Base-by-base conservation (phyloP, 2,888 invertebrate genomes). In the Drosophila melanosoma region DNA sequence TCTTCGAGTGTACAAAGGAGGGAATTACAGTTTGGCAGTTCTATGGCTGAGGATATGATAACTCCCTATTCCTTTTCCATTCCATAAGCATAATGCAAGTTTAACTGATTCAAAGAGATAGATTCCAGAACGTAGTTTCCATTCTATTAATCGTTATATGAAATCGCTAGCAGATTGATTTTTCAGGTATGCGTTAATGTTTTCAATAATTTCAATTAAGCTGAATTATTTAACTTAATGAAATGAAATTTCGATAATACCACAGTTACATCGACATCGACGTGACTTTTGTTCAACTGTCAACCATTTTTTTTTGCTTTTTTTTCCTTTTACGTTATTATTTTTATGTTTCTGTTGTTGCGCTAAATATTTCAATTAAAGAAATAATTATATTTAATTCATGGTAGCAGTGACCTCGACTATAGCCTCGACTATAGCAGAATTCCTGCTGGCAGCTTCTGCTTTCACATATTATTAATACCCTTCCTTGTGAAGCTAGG, bases 331-430 rank as follows among this genome's bases (percentile, higher is more conserved):
- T 23, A 12, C 20, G 20, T 45, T 17, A 12, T 42, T 11, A 38
- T 48, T 26, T n/a, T 23, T 38, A 42, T 52, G n/a, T 66, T 61
- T 67, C 56, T 60, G 79, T 61, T 64, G 63, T 74, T 67, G 70
- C 56, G 57, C 79, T 84, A 84, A 87, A 84, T 85, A 89, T 85
- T 87, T 85, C 85, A 85, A 85, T 85, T 89, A 89, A 87, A 85
- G 88, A 85, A 89, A 85, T 89, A 85, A 85, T 85, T 85, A 87
- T 69, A 74, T 82, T 82, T 80, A 87, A 87, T 87, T 85, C 68
- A 75, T 69, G 79, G 58, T 17, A 60, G 67, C 64, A 26, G 58
- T 57, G 66, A 40, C 64, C 57, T 51, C 60, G 66, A 74, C 59
- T n/a, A 53, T 64, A 49, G 8, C 17, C 56, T 67, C 35, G 63